A percentile compares a stretch with the other conserved stretches of the same genome.
Conservation (phyloP, 2,888 invertebrate species). For the Volucella bombylans region DNA sequence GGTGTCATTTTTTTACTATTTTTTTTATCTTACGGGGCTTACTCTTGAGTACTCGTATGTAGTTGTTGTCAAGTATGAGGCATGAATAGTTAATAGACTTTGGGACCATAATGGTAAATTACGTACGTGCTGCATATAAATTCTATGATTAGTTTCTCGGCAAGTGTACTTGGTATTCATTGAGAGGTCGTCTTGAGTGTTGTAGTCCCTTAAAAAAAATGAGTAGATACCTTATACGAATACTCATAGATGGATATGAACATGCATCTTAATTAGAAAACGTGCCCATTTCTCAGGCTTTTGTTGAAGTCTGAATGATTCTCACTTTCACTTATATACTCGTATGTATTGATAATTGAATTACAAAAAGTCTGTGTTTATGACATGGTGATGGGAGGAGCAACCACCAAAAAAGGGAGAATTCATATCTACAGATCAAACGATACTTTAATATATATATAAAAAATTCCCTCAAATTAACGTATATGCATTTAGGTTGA, state of each 20-base stretch:
- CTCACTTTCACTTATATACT: too few relatives aligned
- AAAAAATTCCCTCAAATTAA: too few relatives aligned
- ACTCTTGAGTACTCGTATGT: neutral
- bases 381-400: neutral
- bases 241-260: neutral
- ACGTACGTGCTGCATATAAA: conserved; percentile 48
- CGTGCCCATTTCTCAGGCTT: conserved; percentile 39
- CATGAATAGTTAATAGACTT: conserved; percentile 53
- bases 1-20: conserved; percentile 2
- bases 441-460: too few relatives aligned
- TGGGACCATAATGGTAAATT: conserved; percentile 39
- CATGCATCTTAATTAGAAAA: conserved; percentile 56
- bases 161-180: conserved; percentile 59
- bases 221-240: neutral
- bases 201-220: conserved; percentile 36
- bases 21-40: conserved; percentile 8
- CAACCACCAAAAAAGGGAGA: too few relatives aligned
- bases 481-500: neutral
- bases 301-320: neutral
- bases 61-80: conserved; percentile 10
- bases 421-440: too few relatives aligned
- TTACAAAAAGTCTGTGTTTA: conserved; percentile 21
- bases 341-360: conserved; percentile 32
- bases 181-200: conserved; percentile 33
- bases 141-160: conserved; percentile 24